Evolutionary conservation across 2,888 invertebrate species (phyloP), one percentile per base, ranked within the genome.

Genomic region (Mesoligia furuncula): DNA sequence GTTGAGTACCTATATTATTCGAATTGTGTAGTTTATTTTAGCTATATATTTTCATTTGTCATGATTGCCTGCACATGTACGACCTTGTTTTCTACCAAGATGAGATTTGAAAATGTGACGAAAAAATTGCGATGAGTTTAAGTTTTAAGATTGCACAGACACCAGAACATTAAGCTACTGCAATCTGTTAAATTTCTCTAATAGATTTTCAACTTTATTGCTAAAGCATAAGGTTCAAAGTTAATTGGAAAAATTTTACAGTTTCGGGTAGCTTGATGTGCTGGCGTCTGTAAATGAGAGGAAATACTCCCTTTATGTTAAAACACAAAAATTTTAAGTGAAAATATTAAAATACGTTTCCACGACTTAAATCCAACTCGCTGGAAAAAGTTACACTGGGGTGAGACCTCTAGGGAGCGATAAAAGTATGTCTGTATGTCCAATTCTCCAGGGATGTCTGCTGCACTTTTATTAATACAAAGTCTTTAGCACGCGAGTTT

Each of bases 1-100:
- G 17, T 83, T 67, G 15, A 20, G 51, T 69, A n/a, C n/a, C n/a
- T n/a, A 31, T 11, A 54, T 31, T 45, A 75, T 81, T 64, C 57
- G n/a, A 67, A 74, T 62, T 65, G 31, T 11, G 13, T 45, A 48
- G 54, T 65, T 48, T 54, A 45, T 72, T 73, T 36, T 17, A 17
- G 9, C 7, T 13, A 0, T 9, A 48, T 54, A 54, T 64, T 65
- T 57, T 72, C 0, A 2, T 62, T 45, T 6, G 17, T 20, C 11
- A 15, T 20, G 7, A 1, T 61, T 5, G 45, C 4, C 5, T 27
- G 42, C 17, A 54, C 13, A 69, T 36, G 69, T 42, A 11, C 7
- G 1, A 6, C 4, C 6, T 20, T n/a, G 0, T 9, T 59, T 57
- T 45, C 0, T 73, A 69, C 27, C 7, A 17, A 11, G 1, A 69